Evolutionary conservation across 2,888 invertebrate genomes (phyloP), one percentile per base, ranked within the genome.

Genomic region (Julus scanicus): DNA sequence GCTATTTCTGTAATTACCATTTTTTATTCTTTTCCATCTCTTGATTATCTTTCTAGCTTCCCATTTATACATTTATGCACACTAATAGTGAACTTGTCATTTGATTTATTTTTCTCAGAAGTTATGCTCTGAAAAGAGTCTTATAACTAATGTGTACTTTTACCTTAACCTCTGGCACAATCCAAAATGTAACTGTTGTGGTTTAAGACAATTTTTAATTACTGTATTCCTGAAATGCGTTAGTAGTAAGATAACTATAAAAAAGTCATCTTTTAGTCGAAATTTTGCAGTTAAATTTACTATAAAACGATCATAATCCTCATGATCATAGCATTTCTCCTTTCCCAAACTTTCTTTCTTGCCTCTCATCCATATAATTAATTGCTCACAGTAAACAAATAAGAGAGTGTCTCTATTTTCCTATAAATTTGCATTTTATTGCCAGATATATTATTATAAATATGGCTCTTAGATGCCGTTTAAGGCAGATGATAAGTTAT

Each of bases 331-430:
- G 44, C 44, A 44, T 44, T 44, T 37, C 37, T 80, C 15, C 80
- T 80, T 37, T 15, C 17, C 20, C 63, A 37, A 80, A 15, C 80
- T 39, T 80, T 80, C 1, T 80, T 80, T 80, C 80, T 80, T 80
- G 80, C 80, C 80, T 80, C 11, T 80, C 37, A 29, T 80, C 80
- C 80, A 2, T 13, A 80, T 71, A 80, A 29, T 29, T 29, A 44
- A 37, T 80, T 80, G 80, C 80, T 80, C 80, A 80, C 80, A 80
- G 80, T 80, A 11, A 80, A 80, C 80, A 80, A 80, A 80, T 80
- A 80, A 80, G 80, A 80, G 13, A 80, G 29, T 80, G 37, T 37
- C 13, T 37, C 80, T 80, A 80, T 80, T 80, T 80, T 80, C 80
- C 80, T 80, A 80, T 71, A 80, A 80, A 80, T 39, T 80, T 80